Evolutionary conservation across 2,113 vertebrate genomes (phyloP), one percentile per base, ranked within the genome.

Genomic region (Elephantulus edwardii): DNA sequence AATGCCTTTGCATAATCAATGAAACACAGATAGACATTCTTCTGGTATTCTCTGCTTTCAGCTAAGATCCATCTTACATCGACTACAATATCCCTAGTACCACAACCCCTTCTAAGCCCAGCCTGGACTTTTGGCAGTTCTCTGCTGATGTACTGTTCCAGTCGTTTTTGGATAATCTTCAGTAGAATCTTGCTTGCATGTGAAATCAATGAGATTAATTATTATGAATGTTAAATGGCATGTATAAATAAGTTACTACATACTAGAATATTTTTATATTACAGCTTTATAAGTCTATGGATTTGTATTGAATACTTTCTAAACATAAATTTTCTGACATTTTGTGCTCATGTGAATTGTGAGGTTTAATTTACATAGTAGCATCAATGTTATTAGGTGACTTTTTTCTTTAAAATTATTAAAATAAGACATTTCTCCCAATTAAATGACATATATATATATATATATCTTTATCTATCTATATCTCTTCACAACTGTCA

Each of bases 321-420:
- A 70, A 77, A 46, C 2, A 38, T 58, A 60, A 1, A 74, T 22
- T 16, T 83, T 87, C 70, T 71, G 28, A 66, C n/a, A 85, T 62
- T 78, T 74, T 79, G 3, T 82, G 38, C 54, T 88, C 22, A 71
- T 72, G 9, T 35, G 44, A 87, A 83, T 72, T 58, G 0, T 58
- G 44, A 50, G 26, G 19, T 58, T 89, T 40, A 26, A 20, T 56
- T 76, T 71, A 4, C 38, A 72, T 13, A 54, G 5, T 71, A 74
- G 50, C 35, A 84, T 33, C 28, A 52, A 89, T 60, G 1, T 64
- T 54, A 33, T 64, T 58, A 38, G 20, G 0, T 16, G 30, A 9
- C 68, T 64, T 46, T 83, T 50, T 44, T 71, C 80, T 64, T 42
- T 92, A 74, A 90, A 80, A 48, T 30, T 94, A 79, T 83, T 38